Conservation (phyloP, 2,888 invertebrate genomes). For the Pegoplata infirma region DNA sequence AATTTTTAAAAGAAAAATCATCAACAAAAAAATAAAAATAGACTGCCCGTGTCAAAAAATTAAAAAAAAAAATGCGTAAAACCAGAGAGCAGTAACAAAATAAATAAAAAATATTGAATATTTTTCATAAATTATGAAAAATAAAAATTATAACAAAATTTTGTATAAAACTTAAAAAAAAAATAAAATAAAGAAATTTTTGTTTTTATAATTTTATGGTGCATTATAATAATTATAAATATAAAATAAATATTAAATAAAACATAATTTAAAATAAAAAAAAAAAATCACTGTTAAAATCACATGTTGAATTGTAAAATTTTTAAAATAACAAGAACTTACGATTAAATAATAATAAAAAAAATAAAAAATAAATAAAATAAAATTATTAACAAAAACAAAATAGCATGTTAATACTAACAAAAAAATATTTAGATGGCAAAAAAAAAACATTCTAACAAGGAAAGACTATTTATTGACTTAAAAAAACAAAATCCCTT, state of each 20-base stretch:
- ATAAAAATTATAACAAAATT: slow-evolving; percentile 57
- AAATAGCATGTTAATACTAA: slow-evolving; percentile 21
- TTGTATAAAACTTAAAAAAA: slow-evolving; percentile 59
- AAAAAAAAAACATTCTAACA: slow-evolving; percentile 8
- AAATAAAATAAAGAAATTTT: slow-evolving; percentile 64
- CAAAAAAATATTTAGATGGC: slow-evolving; percentile 23
- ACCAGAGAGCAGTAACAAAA: slow-evolving; percentile 63
- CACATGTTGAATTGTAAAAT: slow-evolving; percentile 69
- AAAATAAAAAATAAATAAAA: slow-evolving; percentile 15
- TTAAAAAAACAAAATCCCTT: neutral
- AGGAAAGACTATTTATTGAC: neutral
- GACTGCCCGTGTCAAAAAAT: slow-evolving; percentile 63
- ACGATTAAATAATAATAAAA: slow-evolving; percentile 23
- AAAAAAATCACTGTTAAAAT: slow-evolving; percentile 58
- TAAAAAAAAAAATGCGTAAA: slow-evolving; percentile 41
- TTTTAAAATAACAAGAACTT: slow-evolving; percentile 48
- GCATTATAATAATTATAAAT: slow-evolving; percentile 59
- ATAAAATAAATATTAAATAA: slow-evolving; percentile 56
- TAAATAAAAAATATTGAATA: slow-evolving; percentile 46
- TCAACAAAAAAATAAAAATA: slow-evolving; percentile 51
- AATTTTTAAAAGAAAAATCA: slow-evolving; percentile 49
- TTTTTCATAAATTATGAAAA: slow-evolving; percentile 67
- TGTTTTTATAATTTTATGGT: slow-evolving; percentile 65
- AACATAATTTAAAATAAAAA: slow-evolving; percentile 53
- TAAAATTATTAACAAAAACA: neutral